A percentile compares a stretch with the other conserved stretches of the same genome.
These are phyloP conservation scores for Typhlomys cinereus DNA, from an alignment of 2,113 vertebrate genomes.

Conservation along the genomic window DNA sequence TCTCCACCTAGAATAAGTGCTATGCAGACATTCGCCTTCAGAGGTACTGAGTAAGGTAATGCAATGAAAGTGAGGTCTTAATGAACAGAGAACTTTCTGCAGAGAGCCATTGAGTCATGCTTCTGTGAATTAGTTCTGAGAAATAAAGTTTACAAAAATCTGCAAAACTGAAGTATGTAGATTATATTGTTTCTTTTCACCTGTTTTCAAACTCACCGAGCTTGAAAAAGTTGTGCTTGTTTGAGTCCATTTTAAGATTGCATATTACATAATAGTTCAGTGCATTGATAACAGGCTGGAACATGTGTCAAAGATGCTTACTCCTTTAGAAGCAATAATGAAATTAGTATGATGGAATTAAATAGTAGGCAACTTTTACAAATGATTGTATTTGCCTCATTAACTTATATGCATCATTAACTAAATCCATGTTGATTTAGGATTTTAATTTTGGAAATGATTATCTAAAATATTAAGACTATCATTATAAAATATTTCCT, in stretches of 20 bases:
- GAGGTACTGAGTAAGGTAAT: neutral
- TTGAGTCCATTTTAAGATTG: slow-evolving; percentile 1
- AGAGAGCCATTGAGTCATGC: neutral
- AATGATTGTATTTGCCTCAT: neutral
- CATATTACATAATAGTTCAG: neutral
- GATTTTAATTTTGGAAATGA: slow-evolving; percentile 11
- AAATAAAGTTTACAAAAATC: neutral
- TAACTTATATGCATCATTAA: slow-evolving; percentile 1
- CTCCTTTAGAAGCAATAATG: neutral
- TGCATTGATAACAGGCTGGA: neutral
- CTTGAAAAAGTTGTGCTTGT: slow-evolving; percentile 22
- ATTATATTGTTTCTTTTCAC: neutral
- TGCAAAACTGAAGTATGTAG: neutral
- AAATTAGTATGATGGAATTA: neutral
- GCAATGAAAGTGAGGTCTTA: neutral
- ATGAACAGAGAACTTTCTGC: neutral
- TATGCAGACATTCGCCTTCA: neutral
- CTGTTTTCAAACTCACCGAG: neutral
- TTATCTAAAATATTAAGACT: neutral
- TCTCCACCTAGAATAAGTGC: neutral
- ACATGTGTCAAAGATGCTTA: neutral
- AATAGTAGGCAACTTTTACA: neutral
- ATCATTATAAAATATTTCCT: neutral
- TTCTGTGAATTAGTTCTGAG: neutral
- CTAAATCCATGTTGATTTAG: neutral